phyloP scores from a whole-genome alignment of 2,797 vertebrate species.

The Erithacus rubecula region DNA sequence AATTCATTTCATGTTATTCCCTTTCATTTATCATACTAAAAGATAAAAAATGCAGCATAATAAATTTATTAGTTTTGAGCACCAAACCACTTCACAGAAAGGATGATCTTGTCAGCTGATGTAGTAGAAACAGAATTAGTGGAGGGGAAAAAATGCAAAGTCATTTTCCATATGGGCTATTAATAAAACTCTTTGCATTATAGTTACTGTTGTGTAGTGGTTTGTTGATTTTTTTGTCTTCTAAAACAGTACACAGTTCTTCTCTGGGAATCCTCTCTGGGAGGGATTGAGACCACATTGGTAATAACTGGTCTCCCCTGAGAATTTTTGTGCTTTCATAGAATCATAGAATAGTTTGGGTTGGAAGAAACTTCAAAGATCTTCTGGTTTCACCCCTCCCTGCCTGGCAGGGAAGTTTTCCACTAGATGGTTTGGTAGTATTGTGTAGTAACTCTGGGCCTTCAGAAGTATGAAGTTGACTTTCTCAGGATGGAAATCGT shows the following conservation, averaged over 20 bases:
- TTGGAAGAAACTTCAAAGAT: neutral
- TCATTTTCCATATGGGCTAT: accelerated
- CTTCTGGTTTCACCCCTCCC: neutral
- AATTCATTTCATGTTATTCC: neutral
- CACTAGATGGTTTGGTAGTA: neutral
- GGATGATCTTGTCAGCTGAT: neutral
- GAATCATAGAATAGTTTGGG: neutral
- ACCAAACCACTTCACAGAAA: neutral
- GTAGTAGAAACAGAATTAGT: neutral
- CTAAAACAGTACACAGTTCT: neutral
- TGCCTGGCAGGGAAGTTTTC: neutral
- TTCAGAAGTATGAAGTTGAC: neutral
- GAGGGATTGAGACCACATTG: neutral
- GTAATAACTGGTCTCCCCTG: neutral
- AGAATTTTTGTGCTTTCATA: neutral
- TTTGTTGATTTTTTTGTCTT: neutral
- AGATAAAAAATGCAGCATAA: neutral
- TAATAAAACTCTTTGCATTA: neutral
- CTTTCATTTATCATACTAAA: neutral
- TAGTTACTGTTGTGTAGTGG: too few relatives aligned
- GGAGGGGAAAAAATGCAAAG: accelerated
- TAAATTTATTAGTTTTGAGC: neutral
- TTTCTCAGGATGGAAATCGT: too few relatives aligned
- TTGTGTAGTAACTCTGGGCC: neutral
- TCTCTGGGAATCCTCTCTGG: neutral